A percentile compares a stretch with the other conserved stretches of the same genome.
These are phyloP conservation scores for Psettodes erumei DNA, from an alignment of 2,113 vertebrate genomes.

Conservation along the genomic window DNA sequence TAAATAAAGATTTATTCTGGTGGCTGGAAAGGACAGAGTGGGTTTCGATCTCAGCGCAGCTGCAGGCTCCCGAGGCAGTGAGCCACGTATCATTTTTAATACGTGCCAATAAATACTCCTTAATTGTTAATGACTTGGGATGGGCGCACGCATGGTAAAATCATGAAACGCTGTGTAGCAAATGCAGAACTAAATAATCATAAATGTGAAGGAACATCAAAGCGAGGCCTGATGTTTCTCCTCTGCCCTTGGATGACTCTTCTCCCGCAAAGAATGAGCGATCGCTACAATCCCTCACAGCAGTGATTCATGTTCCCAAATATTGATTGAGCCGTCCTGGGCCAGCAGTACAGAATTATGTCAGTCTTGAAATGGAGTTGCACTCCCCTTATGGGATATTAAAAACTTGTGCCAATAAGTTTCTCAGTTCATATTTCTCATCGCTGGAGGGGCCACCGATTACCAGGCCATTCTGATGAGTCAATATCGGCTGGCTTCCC, in stretches of 20 bases:
- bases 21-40: constrained; percentile 44
- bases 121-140: constrained; percentile 48
- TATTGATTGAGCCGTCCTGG: constrained; percentile 22
- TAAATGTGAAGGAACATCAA: constrained; percentile 18
- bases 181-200: constrained; percentile 36
- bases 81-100: constrained; percentile 29
- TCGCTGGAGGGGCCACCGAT: constrained; percentile 35
- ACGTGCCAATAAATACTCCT: constrained; percentile 47
- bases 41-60: constrained; percentile 43
- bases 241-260: constrained; percentile 21
- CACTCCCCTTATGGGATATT: constrained; percentile 17
- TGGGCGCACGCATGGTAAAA: constrained; percentile 11
- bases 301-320: constrained; percentile 32
- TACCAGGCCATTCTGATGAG: constrained; percentile 34
- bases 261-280: constrained; percentile 25
- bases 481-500: constrained; percentile 13
- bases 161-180: constrained; percentile 8
- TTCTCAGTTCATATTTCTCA: constrained; percentile 23
- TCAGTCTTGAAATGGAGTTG: constrained; percentile 19
- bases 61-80: constrained; percentile 5
- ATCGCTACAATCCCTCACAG: constrained; percentile 5
- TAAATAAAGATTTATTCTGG: constrained; percentile 40
- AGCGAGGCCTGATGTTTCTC: constrained; percentile 21
- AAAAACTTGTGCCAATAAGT: constrained; percentile 26
- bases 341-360: constrained; percentile 4